Evolutionary conservation across 1,140 invertebrate genomes (phyloP).

Genomic region (Drosophila fuyamai): DNA sequence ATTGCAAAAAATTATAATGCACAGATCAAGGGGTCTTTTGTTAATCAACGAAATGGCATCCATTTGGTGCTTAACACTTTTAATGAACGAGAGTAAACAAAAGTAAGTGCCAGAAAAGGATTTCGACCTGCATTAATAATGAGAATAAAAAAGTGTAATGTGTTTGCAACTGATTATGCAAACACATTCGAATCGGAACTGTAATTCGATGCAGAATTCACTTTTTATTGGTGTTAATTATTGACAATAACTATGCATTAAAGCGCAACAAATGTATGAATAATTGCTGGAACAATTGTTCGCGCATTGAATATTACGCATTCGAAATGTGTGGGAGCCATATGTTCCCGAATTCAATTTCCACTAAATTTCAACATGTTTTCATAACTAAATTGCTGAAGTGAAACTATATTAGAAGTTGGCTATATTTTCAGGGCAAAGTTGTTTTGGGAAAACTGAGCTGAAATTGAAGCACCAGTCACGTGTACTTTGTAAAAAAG

Average conservation of each 20-base stretch:
- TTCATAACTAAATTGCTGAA: slow-evolving; percentile 21
- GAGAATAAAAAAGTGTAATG: slow-evolving; percentile 27
- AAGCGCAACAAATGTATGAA: slow-evolving; percentile 49
- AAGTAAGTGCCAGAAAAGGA: slow-evolving; percentile 18
- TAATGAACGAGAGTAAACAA: slow-evolving; percentile 52
- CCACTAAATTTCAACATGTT: slow-evolving; percentile 27
- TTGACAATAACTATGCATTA: slow-evolving; percentile 60
- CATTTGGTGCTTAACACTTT: slow-evolving; percentile 63
- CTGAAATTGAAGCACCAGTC: slow-evolving; percentile 7
- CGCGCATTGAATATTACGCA: slow-evolving; percentile 17
- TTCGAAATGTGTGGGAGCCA: slow-evolving; percentile 8
- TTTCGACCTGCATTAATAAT: slow-evolving; percentile 29
- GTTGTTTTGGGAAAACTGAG: slow-evolving; percentile 3
- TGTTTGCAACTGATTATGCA: slow-evolving; percentile 43
- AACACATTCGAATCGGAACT: slow-evolving; percentile 21
- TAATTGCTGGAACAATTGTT: slow-evolving; percentile 31
- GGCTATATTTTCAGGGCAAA: slow-evolving; percentile 7
- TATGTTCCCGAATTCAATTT: slow-evolving; percentile 17
- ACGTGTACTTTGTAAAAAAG: not conserved
- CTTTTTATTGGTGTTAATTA: slow-evolving; percentile 48
- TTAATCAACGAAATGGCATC: slow-evolving; percentile 64
- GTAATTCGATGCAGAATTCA: slow-evolving; percentile 46
- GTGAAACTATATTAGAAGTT: slow-evolving; percentile 6
- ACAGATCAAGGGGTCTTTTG: slow-evolving; percentile 35
- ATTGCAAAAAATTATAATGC: slow-evolving; percentile 40